A percentile compares a stretch with the other conserved stretches of the same genome.
Evolutionary conservation across 2,888 invertebrate genomes (phyloP).

Genomic region (Frankliniella intonsa): DNA sequence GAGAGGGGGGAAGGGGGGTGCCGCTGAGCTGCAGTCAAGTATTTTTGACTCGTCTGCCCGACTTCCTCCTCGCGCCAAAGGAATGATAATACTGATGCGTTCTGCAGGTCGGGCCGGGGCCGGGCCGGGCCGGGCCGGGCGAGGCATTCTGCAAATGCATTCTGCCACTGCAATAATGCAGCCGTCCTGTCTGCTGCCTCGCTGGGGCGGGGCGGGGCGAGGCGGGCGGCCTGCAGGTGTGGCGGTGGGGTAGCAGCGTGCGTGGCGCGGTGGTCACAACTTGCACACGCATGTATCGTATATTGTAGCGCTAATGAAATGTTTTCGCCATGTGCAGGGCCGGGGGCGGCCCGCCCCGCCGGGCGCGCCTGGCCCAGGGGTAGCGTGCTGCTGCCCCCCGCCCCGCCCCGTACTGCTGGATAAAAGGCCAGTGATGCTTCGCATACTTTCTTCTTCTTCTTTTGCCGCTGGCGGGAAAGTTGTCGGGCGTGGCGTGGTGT

Average conservation of each 20-base stretch:
- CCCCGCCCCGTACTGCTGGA: neutral
- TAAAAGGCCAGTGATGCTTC: neutral
- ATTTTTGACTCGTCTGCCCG: slow-evolving; percentile 12
- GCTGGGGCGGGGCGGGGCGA: neutral
- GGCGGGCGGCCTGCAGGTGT: neutral
- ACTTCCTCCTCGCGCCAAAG: neutral
- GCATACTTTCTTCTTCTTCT: slow-evolving; percentile 5
- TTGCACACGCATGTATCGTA: neutral
- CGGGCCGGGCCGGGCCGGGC: neutral
- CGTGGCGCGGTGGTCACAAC: neutral
- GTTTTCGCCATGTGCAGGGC: slow-evolving; percentile 12
- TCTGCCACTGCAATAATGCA: too few relatives aligned
- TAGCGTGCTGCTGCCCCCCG: neutral
- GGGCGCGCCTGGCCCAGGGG: neutral
- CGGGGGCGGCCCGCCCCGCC: neutral
- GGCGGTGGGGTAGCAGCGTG: neutral
- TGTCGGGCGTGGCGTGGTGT: neutral
- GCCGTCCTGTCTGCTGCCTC: neutral
- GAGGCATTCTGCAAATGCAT: neutral
- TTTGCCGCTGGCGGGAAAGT: neutral
- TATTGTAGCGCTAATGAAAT: slow-evolving; percentile 14
- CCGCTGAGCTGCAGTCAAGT: neutral
- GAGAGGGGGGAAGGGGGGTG: too few relatives aligned
- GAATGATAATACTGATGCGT: neutral
- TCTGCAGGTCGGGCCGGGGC: neutral